Conservation (phyloP, 1,140 invertebrate species). For the Macrotrachela quadricornifera region DNA sequence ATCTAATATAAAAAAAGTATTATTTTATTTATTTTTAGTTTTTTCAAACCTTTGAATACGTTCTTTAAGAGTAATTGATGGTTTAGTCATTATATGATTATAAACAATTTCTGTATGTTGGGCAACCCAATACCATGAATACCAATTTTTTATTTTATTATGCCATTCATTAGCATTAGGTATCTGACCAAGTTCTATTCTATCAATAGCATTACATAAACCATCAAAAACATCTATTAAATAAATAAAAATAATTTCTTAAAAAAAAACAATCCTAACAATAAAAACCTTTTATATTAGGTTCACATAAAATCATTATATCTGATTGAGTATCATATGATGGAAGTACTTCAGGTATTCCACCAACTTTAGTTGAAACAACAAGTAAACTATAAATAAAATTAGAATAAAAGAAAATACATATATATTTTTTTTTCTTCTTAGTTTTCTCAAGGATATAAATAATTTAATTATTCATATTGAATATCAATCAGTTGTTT, state of each 20-base stretch:
- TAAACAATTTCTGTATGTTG: conserved; percentile 5
- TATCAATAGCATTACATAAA: too few relatives aligned
- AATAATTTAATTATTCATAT: conserved; percentile 3
- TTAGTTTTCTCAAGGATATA: neutral
- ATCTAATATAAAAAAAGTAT: too few relatives aligned
- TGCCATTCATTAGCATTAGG: neutral
- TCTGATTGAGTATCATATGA: conserved; percentile 31
- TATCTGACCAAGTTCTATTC: too few relatives aligned
- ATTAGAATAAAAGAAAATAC: conserved; percentile 10
- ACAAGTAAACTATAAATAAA: conserved; percentile 53
- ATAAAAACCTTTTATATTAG: too few relatives aligned
- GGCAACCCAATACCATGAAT: conserved; percentile 4
- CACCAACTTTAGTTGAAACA: conserved; percentile 87
- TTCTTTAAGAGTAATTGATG: too few relatives aligned
- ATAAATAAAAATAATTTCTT: too few relatives aligned
- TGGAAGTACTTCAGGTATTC: conserved; percentile 90
- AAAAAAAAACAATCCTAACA: too few relatives aligned
- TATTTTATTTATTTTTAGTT: too few relatives aligned
- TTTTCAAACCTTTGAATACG: too few relatives aligned
- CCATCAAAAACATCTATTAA: too few relatives aligned
- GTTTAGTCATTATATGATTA: neutral
- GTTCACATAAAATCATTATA: neutral
- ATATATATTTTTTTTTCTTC: neutral
- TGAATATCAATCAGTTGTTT: conserved; percentile 10
- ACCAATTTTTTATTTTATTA: conserved; percentile 6